Percentiles rank a stretch among this genome's conserved stretches.
Evolutionary conservation across 1,140 invertebrate genomes (phyloP).

Genomic region (Drosophila melanica): DNA sequence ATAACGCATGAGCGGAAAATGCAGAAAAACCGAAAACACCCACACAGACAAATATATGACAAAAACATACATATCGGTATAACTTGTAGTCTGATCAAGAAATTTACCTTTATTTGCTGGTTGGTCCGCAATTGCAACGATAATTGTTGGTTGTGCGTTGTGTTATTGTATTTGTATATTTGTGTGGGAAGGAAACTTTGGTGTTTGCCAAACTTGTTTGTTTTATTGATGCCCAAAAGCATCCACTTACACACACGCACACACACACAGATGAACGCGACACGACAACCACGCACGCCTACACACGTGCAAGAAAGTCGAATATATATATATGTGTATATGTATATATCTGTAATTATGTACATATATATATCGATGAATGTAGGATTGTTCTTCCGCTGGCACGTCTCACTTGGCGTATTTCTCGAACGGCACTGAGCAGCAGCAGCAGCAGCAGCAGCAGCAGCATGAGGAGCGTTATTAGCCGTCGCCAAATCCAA

Average conservation of each 20-base stretch:
- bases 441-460: conserved; percentile 4
- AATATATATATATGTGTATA: conserved; percentile 1
- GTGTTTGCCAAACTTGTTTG: conserved; percentile 62
- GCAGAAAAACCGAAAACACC: background rate
- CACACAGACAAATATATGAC: background rate
- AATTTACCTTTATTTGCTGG: conserved; percentile 25
- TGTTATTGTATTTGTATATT: conserved; percentile 20
- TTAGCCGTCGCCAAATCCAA: conserved; percentile 2
- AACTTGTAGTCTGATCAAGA: background rate
- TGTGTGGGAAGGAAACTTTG: conserved; percentile 40
- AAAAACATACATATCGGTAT: background rate
- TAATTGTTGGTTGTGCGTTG: conserved; percentile 24
- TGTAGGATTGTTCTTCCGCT: background rate
- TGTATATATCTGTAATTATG: background rate
- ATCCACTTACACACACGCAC: conserved; percentile 27
- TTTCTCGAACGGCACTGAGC: conserved; percentile 68
- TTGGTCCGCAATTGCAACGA: conserved; percentile 25
- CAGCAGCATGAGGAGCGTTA: conserved; percentile 3
- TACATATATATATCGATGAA: background rate
- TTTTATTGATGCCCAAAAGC: conserved; percentile 62
- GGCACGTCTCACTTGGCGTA: conserved; percentile 65
- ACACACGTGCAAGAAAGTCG: conserved; percentile 14
- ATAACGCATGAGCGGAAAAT: conserved; percentile 37
- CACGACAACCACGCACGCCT: conserved; percentile 7
- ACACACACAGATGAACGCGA: background rate